phyloP scores from a whole-genome alignment of 2,888 invertebrate species.

The Argyresthia goedartella region DNA sequence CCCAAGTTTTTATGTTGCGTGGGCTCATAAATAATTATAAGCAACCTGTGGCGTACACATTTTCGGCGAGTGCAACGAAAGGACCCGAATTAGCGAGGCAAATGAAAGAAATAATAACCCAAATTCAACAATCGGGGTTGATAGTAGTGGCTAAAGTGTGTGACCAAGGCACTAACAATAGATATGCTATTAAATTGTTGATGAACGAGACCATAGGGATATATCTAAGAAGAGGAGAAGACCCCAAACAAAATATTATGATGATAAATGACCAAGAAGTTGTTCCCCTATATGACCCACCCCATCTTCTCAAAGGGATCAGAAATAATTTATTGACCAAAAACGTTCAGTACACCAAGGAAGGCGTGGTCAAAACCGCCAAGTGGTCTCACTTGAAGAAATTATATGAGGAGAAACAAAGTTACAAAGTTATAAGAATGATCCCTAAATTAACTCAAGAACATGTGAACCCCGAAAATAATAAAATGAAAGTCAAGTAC shows the following conservation, averaged over 20 bases:
- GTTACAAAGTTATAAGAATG: conserved; percentile 6
- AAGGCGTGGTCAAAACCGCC: neutral
- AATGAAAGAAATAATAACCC: conserved; percentile 13
- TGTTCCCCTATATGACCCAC: conserved; percentile 5
- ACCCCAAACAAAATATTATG: neutral
- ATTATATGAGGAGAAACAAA: conserved; percentile 3
- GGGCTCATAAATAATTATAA: conserved; percentile 7
- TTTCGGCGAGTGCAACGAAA: conserved; percentile 17
- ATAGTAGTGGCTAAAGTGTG: conserved; percentile 18
- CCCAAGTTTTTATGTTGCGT: neutral
- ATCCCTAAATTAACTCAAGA: conserved; percentile 9
- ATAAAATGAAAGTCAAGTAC: conserved; percentile 11
- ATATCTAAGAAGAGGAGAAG: conserved; percentile 6
- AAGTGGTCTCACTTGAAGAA: conserved; percentile 9
- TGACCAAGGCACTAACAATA: conserved; percentile 19
- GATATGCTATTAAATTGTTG: conserved; percentile 13
- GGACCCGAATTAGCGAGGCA: conserved; percentile 15
- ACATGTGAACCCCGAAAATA: conserved; percentile 8
- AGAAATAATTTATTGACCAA: conserved; percentile 13
- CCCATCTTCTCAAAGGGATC: conserved; percentile 11
- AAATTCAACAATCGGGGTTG: conserved; percentile 11
- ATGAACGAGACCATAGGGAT: conserved; percentile 14
- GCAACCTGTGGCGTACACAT: conserved; percentile 14
- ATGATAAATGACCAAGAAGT: conserved; percentile 4
- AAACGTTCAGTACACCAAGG: neutral